Conservation (phyloP, 2,797 vertebrate genomes). For the Hyperoplus immaculatus region DNA sequence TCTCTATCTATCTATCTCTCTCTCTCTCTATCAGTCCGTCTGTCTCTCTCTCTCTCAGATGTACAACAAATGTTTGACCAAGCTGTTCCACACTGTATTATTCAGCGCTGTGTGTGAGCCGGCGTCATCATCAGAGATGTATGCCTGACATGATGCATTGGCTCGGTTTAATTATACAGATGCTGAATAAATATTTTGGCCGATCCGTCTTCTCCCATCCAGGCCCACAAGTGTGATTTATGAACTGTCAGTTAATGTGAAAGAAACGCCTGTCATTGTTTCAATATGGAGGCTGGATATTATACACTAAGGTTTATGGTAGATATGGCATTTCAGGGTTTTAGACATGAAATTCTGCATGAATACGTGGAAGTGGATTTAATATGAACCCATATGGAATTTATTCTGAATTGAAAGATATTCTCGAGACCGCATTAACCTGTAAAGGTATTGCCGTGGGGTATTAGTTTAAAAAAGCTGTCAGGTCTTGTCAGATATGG, state of each 20-base stretch:
- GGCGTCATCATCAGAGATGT: slow-evolving; percentile 73
- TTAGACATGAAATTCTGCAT: not conserved
- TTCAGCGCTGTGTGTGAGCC: slow-evolving; percentile 67
- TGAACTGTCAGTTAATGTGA: slow-evolving; percentile 74
- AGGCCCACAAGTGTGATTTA: slow-evolving; percentile 80
- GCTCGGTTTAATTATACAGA: slow-evolving; percentile 85
- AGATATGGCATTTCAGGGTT: slow-evolving; percentile 15
- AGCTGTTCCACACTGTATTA: slow-evolving; percentile 80
- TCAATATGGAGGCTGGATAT: slow-evolving; percentile 48
- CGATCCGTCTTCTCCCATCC: slow-evolving; percentile 73
- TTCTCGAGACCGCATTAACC: slow-evolving; percentile 30
- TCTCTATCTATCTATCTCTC: not conserved
- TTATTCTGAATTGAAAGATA: slow-evolving; percentile 22
- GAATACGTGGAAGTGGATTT: slow-evolving; percentile 16
- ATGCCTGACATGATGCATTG: slow-evolving; percentile 81
- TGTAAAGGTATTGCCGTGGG: not conserved
- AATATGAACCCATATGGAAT: slow-evolving; percentile 16
- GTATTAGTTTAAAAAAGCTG: slow-evolving; percentile 31
- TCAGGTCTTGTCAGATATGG: slow-evolving; percentile 43
- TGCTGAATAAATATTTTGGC: slow-evolving; percentile 86
- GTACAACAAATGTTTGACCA: slow-evolving; percentile 83
- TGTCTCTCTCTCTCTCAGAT: slow-evolving; percentile 45
- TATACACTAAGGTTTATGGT: slow-evolving; percentile 31
- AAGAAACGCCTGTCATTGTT: slow-evolving; percentile 61
- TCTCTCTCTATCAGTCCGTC: not conserved